phyloP scores from a whole-genome alignment of 1,140 invertebrate species.

The Paramacrobiotus metropolitanus region DNA sequence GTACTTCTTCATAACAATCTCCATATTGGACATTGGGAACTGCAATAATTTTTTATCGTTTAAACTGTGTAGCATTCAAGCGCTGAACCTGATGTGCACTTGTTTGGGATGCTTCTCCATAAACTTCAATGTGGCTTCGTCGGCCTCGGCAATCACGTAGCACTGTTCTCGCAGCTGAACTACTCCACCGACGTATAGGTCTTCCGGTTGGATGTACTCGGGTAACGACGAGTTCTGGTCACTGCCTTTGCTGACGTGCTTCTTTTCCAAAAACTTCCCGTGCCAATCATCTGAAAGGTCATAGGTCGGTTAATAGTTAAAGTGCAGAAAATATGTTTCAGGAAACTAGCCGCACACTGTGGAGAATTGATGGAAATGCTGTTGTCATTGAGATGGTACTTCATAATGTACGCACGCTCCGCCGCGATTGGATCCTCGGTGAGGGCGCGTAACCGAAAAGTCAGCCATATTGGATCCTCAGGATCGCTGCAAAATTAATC shows the following conservation, averaged over 20 bases:
- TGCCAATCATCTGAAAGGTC: slow-evolving; percentile 23
- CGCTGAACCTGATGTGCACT: no score
- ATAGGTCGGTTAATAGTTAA: no score
- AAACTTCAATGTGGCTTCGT: slow-evolving; percentile 25
- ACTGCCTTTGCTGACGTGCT: slow-evolving; percentile 21
- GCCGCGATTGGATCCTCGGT: slow-evolving; percentile 12
- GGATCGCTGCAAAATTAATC: no score
- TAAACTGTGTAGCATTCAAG: no score
- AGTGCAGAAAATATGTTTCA: no score
- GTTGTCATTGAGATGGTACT: neutral
- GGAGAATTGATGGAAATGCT: no score
- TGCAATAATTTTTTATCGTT: no score
- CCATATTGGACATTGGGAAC: no score
- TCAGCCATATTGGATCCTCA: neutral
- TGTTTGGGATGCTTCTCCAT: slow-evolving; percentile 20
- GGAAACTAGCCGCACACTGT: no score
- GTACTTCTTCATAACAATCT: no score
- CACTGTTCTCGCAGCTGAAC: slow-evolving; percentile 21
- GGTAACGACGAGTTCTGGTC: slow-evolving; percentile 20
- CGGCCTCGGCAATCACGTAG: slow-evolving; percentile 24
- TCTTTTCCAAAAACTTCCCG: slow-evolving; percentile 23
- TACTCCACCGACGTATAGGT: slow-evolving; percentile 21
- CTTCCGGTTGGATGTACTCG: slow-evolving; percentile 20
- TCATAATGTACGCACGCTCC: slow-evolving; percentile 24
- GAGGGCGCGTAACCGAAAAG: neutral